A percentile compares a stretch with the other conserved stretches of the same genome.
These are phyloP conservation scores for Triplophysa tibetana DNA, from an alignment of 2,113 vertebrate species.

Conservation along the genomic window DNA sequence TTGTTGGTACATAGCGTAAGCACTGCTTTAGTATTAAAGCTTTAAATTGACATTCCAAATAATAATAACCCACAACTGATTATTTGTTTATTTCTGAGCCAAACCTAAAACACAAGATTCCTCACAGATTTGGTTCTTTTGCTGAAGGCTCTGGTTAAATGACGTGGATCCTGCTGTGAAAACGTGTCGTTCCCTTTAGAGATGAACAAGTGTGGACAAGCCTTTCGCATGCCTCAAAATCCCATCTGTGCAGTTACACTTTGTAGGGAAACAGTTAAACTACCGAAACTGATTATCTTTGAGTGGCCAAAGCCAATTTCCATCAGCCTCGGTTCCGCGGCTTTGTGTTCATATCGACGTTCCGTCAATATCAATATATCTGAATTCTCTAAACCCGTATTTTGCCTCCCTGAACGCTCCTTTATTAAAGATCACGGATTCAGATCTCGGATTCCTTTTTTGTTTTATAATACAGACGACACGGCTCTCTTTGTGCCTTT, in stretches of 20 bases:
- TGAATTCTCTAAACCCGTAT: not conserved
- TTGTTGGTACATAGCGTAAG: too few species aligned
- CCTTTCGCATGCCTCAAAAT: constrained; percentile 44
- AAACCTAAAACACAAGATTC: constrained; percentile 38
- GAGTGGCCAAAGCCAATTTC: constrained; percentile 15
- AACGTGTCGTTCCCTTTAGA: constrained; percentile 42
- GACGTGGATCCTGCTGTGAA: constrained; percentile 46
- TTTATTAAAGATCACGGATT: constrained; percentile 28
- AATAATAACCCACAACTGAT: too few species aligned
- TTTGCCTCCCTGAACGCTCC: not conserved
- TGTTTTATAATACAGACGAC: constrained; percentile 4
- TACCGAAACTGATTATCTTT: constrained; percentile 52
- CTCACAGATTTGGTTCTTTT: constrained; percentile 34
- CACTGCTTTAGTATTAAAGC: too few species aligned
- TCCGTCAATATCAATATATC: constrained; percentile 38
- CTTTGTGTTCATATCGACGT: constrained; percentile 21
- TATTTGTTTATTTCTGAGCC: too few species aligned
- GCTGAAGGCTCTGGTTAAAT: constrained; percentile 39
- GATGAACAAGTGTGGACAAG: constrained; percentile 35
- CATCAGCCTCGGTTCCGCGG: constrained; percentile 5
- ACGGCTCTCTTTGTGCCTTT: constrained; percentile 32
- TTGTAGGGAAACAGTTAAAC: constrained; percentile 33
- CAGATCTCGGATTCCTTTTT: constrained; percentile 31
- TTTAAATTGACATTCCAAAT: too few species aligned
- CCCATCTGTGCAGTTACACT: constrained; percentile 29